phyloP scores from a whole-genome alignment of 1,140 invertebrate genomes.

The Leptoteleia sp. region DNA sequence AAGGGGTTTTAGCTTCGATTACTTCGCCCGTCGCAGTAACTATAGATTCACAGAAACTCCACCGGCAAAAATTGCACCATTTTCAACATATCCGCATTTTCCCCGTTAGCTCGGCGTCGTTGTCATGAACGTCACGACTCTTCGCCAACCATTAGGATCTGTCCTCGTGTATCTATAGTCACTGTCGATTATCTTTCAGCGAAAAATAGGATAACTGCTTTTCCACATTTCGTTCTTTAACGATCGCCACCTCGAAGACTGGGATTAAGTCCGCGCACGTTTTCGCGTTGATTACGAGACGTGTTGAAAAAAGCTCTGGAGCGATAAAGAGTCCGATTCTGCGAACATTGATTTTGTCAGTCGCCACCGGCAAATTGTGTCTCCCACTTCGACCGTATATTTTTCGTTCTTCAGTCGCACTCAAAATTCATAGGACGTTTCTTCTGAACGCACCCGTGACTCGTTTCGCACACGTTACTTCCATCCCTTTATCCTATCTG shows the following conservation, averaged over 20 bases:
- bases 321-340: constrained; percentile 28
- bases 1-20: no score
- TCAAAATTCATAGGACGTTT: background rate
- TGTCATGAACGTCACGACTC: no score
- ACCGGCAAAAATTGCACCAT: background rate
- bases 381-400: background rate
- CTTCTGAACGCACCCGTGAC: constrained; percentile 1
- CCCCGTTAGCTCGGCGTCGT: no score
- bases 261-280: constrained; percentile 50
- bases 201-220: constrained; percentile 39
- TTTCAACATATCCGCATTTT: background rate
- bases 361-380: constrained; percentile 12
- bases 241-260: constrained; percentile 38
- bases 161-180: no score
- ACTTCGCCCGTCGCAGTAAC: background rate
- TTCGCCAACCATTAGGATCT: no score
- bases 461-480: no score
- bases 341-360: constrained; percentile 31
- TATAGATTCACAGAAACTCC: background rate
- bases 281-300: constrained; percentile 26
- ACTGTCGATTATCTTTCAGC: constrained; percentile 15
- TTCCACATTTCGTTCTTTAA: constrained; percentile 20
- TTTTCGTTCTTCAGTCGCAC: background rate
- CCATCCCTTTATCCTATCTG: no score
- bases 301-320: constrained; percentile 27